phyloP scores from a whole-genome alignment of 92 coral and sea anemone genomes.

The Palythoa grandis region DNA sequence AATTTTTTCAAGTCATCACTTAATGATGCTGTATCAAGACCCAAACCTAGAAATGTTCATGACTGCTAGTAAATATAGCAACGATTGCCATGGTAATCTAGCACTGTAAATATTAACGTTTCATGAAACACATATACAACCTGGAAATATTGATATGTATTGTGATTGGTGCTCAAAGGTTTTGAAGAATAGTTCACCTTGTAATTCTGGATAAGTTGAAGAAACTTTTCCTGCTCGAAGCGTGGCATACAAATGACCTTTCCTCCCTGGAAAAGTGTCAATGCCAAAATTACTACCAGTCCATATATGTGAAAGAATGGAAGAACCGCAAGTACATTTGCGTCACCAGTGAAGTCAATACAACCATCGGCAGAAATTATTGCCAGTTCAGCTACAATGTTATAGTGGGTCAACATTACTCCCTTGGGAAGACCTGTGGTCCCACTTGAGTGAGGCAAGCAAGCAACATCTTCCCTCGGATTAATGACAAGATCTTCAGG shows the following conservation, averaged over 20 bases:
- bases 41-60: no score
- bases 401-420: constrained; percentile 91
- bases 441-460: constrained; percentile 90
- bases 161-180: not conserved
- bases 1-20: no score
- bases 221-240: constrained; percentile 73
- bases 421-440: constrained; percentile 94
- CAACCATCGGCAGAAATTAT: constrained; percentile 52
- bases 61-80: no score
- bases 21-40: no score
- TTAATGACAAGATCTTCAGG: constrained; percentile 62
- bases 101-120: no score
- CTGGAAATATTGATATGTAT: not conserved
- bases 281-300: constrained; percentile 51
- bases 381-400: constrained; percentile 72
- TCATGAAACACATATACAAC: no score
- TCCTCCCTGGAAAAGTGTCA: constrained; percentile 65
- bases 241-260: constrained; percentile 74
- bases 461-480: constrained; percentile 79
- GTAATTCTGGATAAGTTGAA: constrained; percentile 72
- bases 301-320: constrained; percentile 89
- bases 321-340: constrained; percentile 70
- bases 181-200: constrained; percentile 61
- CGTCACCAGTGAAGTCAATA: constrained; percentile 36
- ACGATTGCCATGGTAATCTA: no score